Evolutionary conservation across 2,888 invertebrate genomes (phyloP), one percentile per base, ranked within the genome.

Genomic region (Amphiduros pacificus): DNA sequence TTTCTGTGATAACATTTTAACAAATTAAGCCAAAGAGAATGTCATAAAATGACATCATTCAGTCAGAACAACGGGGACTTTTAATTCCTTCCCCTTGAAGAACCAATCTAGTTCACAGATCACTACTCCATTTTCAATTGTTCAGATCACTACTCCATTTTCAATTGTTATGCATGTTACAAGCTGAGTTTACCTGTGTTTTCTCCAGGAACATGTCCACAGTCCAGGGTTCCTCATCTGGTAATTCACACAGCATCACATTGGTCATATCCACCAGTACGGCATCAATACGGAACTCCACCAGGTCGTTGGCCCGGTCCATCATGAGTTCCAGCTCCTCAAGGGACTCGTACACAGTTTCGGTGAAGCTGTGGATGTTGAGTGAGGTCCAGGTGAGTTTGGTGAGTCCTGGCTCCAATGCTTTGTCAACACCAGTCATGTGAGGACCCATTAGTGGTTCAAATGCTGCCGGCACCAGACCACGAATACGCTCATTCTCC

Each of bases 371-470:
- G 61, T 88, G 87, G 90, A 95, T 93, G 68, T 90, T 88, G 20
- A 89, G 87, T 64, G 91, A 90, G 1, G 93, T 93, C 96, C 96
- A 97, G 32, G 90, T 90, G 17, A 95, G 87, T 14, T 87, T 86
- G 26, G 87, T 88, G 29, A 95, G 83, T 0, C 92, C 94, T 0
- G 94, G 94, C 60, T 90, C 88, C 1, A 81, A 70, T 24, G 71
- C 71, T 1, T 44, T n/a, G 55, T 41, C 56, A 5, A 44, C 44
- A n/a, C 22, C 20, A 20, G 6, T 44, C 5, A 94, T 86, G 85
- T 94, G 94, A 0, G 94, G 93, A 32, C 93, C 85, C 78, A 96
- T 89, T 55, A 97, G 85, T 26, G 93, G 92, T n/a, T 94, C 88
- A 20, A 95, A 92, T 84, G 94, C 94, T 50, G 90, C 83, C 76